Evolutionary conservation across 2,113 vertebrate genomes (phyloP).

Genomic region (Delphinapterus leucas): DNA sequence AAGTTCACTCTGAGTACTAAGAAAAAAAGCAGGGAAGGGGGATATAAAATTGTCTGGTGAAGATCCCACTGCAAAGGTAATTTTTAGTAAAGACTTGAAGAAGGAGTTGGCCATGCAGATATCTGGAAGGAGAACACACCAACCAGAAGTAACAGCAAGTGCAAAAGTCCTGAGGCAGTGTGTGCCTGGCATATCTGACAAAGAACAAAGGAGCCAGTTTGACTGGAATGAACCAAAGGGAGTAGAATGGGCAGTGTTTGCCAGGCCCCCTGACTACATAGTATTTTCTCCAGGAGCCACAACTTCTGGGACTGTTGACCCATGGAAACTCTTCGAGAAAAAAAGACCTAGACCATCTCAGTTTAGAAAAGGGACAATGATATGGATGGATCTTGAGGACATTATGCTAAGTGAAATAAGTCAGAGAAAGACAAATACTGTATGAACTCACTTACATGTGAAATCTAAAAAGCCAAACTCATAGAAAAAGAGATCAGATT

Average conservation of each 20-base stretch:
- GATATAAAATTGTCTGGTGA: not conserved
- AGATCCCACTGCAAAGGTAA: not conserved
- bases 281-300: not conserved
- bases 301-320: not conserved
- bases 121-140: not conserved
- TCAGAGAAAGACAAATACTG: not conserved
- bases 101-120: not conserved
- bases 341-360: not conserved
- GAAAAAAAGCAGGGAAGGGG: not conserved
- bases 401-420: not conserved
- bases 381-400: not conserved
- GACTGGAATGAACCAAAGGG: too few species aligned
- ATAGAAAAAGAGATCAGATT: not conserved
- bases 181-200: rapidly evolving
- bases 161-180: not conserved
- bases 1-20: not conserved
- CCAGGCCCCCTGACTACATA: not conserved
- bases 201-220: not conserved
- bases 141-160: not conserved
- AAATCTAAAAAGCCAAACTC: not conserved
- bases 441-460: not conserved
- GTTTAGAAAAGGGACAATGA: not conserved
- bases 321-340: not conserved
- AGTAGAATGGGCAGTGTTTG: not conserved
- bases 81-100: not conserved